Base-by-base conservation (phyloP, 2,888 invertebrate species). In the Serrognathus titanus region DNA sequence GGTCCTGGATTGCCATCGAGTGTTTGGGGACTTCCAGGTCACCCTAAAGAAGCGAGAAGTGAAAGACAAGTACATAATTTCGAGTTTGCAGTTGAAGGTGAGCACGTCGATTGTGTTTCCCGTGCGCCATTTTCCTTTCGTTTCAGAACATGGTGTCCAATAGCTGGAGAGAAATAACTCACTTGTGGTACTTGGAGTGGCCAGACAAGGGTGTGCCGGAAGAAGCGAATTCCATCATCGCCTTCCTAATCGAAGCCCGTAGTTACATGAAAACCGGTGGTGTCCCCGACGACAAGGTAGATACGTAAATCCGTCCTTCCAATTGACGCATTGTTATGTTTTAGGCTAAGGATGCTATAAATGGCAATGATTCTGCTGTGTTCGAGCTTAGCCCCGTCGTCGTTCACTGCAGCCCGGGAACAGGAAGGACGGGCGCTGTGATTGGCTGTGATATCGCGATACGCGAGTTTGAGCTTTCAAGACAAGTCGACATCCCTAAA, bases 151-250 rank as follows among this genome's bases (percentile, higher is more conserved):
- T 90, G 76, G 83, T 86, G 63, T 89, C 89, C 46, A 90, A 92
- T 74, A 87, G 90, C 59, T 90, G 90, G 83, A 80, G 95, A 43
- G 94, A 96, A 75, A 83, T 96, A 53, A 91, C 88, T 0, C 96
- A 96, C 71, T 86, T 94, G 70, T 96, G 96, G 95, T 94, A 93
- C 80, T 86, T 92, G 71, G 82, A 82, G 40, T 97, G 96, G 96
- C 95, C 96, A 0, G 84, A 86, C n/a, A 86, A 88, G 61, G 94
- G 94, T 0, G 89, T 91, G 1, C 95, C 95, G 1, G 83, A 84
- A 6, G 94, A 94, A 69, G 88, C 88, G 51, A 87, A 90, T 51
- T 89, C 92, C 0, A 81, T 96, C 47, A 90, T 95, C 48, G 91
- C 93, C 51, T 92, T 95, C 79, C 81, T 96, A 41, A 84, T 92